Evolutionary conservation across 2,113 vertebrate genomes (phyloP).

Genomic region (Myxocyprinus asiaticus): DNA sequence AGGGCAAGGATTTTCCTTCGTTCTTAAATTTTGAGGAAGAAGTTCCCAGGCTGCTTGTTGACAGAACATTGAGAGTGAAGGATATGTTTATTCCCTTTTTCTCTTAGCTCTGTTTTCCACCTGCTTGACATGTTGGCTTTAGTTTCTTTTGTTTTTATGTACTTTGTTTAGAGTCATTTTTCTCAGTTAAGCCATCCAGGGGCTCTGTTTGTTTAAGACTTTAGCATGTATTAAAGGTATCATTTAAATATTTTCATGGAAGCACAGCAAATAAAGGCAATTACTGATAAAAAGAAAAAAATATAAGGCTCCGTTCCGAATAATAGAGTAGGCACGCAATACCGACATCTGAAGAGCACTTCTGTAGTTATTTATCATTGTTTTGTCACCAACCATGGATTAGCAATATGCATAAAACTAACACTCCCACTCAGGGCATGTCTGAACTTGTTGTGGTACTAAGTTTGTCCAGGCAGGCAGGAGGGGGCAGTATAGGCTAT

Average conservation of each 20-base stretch:
- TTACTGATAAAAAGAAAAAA: neutral
- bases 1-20: conserved; percentile 31
- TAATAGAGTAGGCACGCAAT: neutral
- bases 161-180: conserved; percentile 4
- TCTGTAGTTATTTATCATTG: neutral
- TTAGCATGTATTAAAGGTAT: neutral
- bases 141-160: conserved; percentile 1
- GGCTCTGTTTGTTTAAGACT: conserved; percentile 14
- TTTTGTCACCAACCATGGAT: neutral
- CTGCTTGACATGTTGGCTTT: conserved; percentile 24
- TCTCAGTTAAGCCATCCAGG: conserved; percentile 2
- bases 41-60: conserved; percentile 27
- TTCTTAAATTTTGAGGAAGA: conserved; percentile 22
- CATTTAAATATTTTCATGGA: conserved; percentile 7
- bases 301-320: neutral
- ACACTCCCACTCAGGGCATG: conserved; percentile 43
- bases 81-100: conserved; percentile 23
- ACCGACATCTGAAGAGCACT: neutral
- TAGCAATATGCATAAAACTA: neutral
- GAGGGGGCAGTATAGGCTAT: conserved; percentile 69
- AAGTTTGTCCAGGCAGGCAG: conserved; percentile 46
- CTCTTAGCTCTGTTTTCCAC: conserved; percentile 25
- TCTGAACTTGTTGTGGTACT: conserved; percentile 48
- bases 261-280: neutral
- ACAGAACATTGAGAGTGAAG: conserved; percentile 15